Evolutionary conservation across 1,140 invertebrate genomes (phyloP).

Genomic region (Drosophila mayri): DNA sequence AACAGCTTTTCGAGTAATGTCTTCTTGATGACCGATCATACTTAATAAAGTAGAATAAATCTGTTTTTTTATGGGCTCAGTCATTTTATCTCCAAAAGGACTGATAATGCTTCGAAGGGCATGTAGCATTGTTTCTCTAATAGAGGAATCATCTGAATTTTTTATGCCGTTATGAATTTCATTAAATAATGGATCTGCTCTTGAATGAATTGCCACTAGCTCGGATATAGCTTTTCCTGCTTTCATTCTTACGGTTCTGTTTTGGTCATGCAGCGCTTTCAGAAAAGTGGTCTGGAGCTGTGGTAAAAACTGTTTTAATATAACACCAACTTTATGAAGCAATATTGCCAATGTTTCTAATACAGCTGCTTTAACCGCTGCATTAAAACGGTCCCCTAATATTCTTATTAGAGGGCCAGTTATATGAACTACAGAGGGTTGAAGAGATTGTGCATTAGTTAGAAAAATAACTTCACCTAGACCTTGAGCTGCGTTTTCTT

Average conservation of each 20-base stretch:
- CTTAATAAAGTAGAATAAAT: constrained; percentile 90
- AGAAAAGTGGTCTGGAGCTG: constrained; percentile 99
- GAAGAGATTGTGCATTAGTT: constrained; percentile 93
- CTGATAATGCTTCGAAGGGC: constrained; percentile 93
- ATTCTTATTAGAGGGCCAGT: constrained; percentile 99
- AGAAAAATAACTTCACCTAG: constrained; percentile 96
- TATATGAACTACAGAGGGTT: constrained; percentile 97
- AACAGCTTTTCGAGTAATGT: constrained; percentile 91
- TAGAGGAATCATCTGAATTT: constrained; percentile 91
- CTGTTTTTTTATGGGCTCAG: constrained; percentile 91
- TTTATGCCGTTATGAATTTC: constrained; percentile 96
- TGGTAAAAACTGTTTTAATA: constrained; percentile 98
- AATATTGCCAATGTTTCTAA: constrained; percentile 96
- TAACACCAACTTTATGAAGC: constrained; percentile 95
- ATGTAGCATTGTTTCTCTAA: constrained; percentile 96
- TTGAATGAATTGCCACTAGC: constrained; percentile 95
- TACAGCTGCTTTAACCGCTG: constrained; percentile 97
- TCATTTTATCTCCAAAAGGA: constrained; percentile 95
- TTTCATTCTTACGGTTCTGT: constrained; percentile 94
- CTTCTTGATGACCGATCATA: constrained; percentile 91
- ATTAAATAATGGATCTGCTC: constrained; percentile 94
- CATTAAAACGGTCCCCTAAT: constrained; percentile 97
- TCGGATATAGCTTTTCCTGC: constrained; percentile 95
- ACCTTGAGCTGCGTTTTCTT: constrained; percentile 97
- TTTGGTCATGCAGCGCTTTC: constrained; percentile 95